phyloP scores from a whole-genome alignment of 2,113 vertebrate genomes.

The Promerops cafer region DNA sequence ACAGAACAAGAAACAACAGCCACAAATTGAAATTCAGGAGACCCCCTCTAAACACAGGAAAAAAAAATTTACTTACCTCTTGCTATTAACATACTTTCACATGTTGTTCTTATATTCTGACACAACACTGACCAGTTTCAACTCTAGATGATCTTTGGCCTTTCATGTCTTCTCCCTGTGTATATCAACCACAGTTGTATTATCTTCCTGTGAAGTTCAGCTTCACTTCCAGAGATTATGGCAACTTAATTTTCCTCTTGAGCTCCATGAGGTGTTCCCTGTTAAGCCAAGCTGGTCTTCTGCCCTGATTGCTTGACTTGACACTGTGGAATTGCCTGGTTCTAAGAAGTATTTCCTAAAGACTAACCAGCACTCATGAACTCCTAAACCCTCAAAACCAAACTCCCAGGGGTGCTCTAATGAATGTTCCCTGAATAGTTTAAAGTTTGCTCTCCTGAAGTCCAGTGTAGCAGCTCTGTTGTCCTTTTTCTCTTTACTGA shows the following conservation, averaged over 20 bases:
- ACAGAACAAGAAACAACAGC: not conserved
- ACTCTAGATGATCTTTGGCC: not conserved
- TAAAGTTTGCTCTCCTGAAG: not conserved
- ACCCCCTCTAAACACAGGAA: not conserved
- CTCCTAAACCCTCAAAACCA: not conserved
- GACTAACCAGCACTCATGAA: not conserved
- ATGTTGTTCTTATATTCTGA: not conserved
- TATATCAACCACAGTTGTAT: not conserved
- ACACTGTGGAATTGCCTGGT: too few relatives aligned
- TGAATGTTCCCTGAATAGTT: not conserved
- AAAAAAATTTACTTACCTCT: not conserved
- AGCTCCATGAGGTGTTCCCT: not conserved
- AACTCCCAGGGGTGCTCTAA: not conserved
- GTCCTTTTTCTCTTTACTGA: not conserved
- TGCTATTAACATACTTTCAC: not conserved
- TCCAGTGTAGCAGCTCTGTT: not conserved
- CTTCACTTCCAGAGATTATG: not conserved
- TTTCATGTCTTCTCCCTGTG: not conserved
- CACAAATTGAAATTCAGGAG: not conserved
- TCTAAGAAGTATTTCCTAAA: not conserved
- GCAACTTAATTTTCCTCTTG: not conserved
- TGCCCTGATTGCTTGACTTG: not conserved
- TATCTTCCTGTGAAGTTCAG: not conserved
- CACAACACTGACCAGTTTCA: not conserved
- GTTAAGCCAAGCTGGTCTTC: not conserved